These are phyloP conservation scores for Lepidothrix coronata DNA, from an alignment of 2,113 vertebrate genomes.

Conservation along the genomic window DNA sequence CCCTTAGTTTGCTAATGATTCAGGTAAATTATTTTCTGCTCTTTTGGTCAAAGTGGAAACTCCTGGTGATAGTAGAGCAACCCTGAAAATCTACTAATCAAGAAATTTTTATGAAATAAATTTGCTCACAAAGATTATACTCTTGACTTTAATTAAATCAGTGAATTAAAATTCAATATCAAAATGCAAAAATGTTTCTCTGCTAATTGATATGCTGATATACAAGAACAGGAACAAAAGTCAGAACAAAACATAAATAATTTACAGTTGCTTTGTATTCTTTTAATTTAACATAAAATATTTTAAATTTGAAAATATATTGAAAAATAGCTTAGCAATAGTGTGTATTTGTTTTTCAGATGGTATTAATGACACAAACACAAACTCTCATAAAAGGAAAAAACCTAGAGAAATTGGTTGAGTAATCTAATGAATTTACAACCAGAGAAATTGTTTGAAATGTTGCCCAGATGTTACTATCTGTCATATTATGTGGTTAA, in stretches of 20 bases:
- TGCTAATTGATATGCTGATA: neutral
- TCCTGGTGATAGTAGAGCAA: neutral
- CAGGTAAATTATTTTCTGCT: neutral
- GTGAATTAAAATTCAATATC: neutral
- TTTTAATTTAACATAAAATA: neutral
- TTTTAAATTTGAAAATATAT: neutral
- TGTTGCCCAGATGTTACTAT: neutral
- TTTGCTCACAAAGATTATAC: neutral
- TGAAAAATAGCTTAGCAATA: neutral
- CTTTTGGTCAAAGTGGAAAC: neutral
- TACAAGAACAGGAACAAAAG: neutral
- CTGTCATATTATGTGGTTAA: neutral
- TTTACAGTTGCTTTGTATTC: neutral
- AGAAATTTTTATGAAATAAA: neutral
- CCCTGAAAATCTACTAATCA: neutral
- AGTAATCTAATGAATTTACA: neutral
- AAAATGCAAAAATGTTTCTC: constrained; percentile 17
- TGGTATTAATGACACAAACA: neutral
- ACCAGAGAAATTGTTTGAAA: neutral
- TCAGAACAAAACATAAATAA: neutral
- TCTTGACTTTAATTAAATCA: constrained; percentile 18
- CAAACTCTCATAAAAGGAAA: neutral
- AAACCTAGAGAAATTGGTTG: neutral
- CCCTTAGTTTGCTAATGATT: neutral
- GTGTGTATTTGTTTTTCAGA: neutral